A percentile compares a stretch with the other conserved stretches of the same genome.
Evolutionary conservation across 2,888 invertebrate genomes (phyloP).

Genomic region (Brenthis daphne): DNA sequence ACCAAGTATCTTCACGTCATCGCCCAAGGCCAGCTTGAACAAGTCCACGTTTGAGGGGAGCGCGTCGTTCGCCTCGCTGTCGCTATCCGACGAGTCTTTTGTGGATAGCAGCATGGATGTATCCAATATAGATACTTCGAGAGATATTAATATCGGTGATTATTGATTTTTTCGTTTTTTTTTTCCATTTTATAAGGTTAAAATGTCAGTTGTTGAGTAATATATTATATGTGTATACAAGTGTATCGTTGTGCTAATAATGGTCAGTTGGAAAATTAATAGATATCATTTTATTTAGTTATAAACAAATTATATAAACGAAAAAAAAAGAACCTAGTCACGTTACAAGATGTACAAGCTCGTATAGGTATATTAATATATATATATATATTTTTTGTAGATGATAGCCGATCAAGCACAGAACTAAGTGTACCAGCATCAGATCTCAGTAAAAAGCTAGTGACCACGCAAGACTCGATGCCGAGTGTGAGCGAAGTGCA

Average conservation of each 20-base stretch:
- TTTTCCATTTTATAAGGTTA: background rate
- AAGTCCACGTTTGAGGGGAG: constrained; percentile 59
- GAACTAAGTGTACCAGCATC: constrained; percentile 57
- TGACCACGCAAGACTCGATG: constrained; percentile 45
- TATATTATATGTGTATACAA: too few species aligned
- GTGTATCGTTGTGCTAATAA: too few species aligned
- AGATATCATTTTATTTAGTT: too few species aligned
- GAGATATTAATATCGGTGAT: constrained; percentile 61
- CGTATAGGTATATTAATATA: background rate
- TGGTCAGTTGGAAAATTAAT: too few species aligned
- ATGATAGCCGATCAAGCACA: constrained; percentile 66
- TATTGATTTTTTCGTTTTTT: background rate
- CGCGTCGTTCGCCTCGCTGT: constrained; percentile 68
- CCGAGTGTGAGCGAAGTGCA: constrained; percentile 47
- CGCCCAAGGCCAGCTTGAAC: constrained; percentile 65
- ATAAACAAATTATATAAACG: too few species aligned
- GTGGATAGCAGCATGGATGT: constrained; percentile 61
- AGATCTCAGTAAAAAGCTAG: constrained; percentile 55
- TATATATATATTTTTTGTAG: constrained; percentile 44
- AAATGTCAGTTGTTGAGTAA: too few species aligned
- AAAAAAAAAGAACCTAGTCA: too few species aligned
- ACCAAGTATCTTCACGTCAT: constrained; percentile 74
- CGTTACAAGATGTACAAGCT: too few species aligned
- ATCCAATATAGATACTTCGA: constrained; percentile 61
- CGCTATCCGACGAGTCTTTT: constrained; percentile 72